Evolutionary conservation across 2,797 vertebrate species (phyloP).

Genomic region (Sebastes nivosus): DNA sequence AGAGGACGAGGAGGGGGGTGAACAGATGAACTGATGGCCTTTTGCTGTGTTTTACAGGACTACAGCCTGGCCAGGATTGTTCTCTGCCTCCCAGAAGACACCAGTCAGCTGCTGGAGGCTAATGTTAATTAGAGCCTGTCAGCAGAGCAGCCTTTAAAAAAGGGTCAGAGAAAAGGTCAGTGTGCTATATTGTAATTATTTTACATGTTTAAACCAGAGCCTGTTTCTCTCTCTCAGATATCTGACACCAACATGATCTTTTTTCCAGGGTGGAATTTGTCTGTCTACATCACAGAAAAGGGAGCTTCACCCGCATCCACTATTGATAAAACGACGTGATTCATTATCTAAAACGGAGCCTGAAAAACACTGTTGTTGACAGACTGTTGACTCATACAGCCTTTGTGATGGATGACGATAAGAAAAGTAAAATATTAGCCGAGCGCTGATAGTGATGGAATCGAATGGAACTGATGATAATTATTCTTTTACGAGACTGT

Average conservation of each 20-base stretch:
- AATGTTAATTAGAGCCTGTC: conserved; percentile 84
- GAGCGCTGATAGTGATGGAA: neutral
- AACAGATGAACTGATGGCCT: conserved; percentile 78
- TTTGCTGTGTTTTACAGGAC: conserved; percentile 77
- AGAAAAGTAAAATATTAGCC: conserved; percentile 8
- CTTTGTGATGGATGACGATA: conserved; percentile 19
- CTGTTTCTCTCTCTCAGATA: conserved; percentile 35
- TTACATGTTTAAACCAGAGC: conserved; percentile 66
- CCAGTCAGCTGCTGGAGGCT: conserved; percentile 75
- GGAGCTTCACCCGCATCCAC: neutral
- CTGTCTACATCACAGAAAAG: conserved; percentile 2
- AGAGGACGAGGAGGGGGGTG: neutral
- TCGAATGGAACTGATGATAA: neutral
- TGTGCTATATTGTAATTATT: conserved; percentile 77
- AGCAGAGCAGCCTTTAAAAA: conserved; percentile 74
- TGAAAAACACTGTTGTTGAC: conserved; percentile 24
- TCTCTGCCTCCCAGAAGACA: conserved; percentile 74
- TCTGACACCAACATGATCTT: conserved; percentile 57
- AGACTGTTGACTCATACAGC: conserved; percentile 24
- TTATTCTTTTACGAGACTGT: neutral
- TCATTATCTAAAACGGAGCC: conserved; percentile 18
- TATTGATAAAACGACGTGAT: conserved; percentile 23
- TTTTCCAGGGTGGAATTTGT: neutral
- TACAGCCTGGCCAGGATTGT: conserved; percentile 61
- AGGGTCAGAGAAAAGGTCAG: conserved; percentile 79